Evolutionary conservation across 2,888 invertebrate species (phyloP).

Genomic region (Osmoderma eremita): DNA sequence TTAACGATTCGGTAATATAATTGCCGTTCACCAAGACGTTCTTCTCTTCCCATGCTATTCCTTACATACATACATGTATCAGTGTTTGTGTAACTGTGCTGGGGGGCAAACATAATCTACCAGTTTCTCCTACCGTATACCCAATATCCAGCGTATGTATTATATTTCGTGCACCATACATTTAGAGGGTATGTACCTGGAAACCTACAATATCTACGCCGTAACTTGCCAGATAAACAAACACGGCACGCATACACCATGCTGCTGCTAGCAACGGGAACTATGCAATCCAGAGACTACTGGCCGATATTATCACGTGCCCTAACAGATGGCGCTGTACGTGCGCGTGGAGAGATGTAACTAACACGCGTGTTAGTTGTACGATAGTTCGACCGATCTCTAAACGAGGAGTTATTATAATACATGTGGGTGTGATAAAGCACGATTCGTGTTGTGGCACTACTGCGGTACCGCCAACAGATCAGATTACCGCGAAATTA

Average conservation of each 20-base stretch:
- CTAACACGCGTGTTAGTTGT: background rate
- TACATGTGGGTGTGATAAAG: slow-evolving; percentile 38
- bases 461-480: slow-evolving; percentile 19
- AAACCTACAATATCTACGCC: background rate
- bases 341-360: background rate
- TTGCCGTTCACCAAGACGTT: too few species aligned
- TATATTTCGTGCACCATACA: background rate
- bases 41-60: background rate
- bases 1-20: too few species aligned
- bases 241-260: background rate
- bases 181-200: too few species aligned
- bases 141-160: background rate
- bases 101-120: slow-evolving; percentile 5
- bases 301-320: too few species aligned
- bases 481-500: slow-evolving; percentile 42
- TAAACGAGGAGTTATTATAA: slow-evolving; percentile 41
- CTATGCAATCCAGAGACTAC: too few species aligned
- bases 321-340: too few species aligned
- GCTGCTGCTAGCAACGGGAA: too few species aligned
- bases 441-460: slow-evolving; percentile 30
- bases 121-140: background rate
- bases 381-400: slow-evolving; percentile 26
- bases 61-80: slow-evolving; percentile 3
- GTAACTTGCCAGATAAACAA: slow-evolving; percentile 19
- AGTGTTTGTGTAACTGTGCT: background rate